Percentiles rank a stretch among this genome's conserved stretches.
These are phyloP conservation scores for Polyodon spathula DNA, from an alignment of 2,113 vertebrate species.

Conservation along the genomic window DNA sequence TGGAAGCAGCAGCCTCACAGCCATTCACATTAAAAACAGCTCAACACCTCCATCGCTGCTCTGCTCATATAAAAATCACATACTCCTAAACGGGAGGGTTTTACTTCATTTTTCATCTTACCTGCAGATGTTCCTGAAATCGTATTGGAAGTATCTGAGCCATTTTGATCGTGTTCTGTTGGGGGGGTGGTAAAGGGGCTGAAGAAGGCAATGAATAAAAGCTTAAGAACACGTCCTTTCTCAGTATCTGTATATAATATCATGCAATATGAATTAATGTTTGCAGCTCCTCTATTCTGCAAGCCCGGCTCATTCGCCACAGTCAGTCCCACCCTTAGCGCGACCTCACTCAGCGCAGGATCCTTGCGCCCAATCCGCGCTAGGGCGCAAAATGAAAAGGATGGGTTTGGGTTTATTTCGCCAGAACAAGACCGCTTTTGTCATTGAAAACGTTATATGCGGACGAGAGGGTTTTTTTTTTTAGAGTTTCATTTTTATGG, in stretches of 20 bases:
- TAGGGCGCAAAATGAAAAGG: too few relatives aligned
- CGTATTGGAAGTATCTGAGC: conserved; percentile 64
- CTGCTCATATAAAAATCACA: not conserved
- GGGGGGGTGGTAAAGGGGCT: conserved; percentile 37
- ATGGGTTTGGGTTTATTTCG: too few relatives aligned
- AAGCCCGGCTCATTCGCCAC: conserved; percentile 41
- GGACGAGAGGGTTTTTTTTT: not conserved
- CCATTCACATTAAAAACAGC: too few relatives aligned
- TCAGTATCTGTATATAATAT: conserved; percentile 33
- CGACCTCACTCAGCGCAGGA: conserved; percentile 29
- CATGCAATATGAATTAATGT: conserved; percentile 18
- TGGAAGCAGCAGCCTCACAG: too few relatives aligned
- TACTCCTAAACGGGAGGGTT: conserved; percentile 4
- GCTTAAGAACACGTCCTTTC: conserved; percentile 26
- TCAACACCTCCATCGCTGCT: not conserved
- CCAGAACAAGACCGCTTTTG: conserved; percentile 5
- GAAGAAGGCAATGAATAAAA: conserved; percentile 26
- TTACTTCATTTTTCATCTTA: conserved; percentile 34
- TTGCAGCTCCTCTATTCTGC: conserved; percentile 29
- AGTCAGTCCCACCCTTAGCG: conserved; percentile 40
- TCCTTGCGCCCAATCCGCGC: conserved; percentile 56
- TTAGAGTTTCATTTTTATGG: too few relatives aligned
- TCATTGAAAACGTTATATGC: too few relatives aligned
- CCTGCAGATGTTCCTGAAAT: conserved; percentile 71
- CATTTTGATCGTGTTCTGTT: conserved; percentile 42